Percentiles rank a stretch among this genome's conserved stretches.
Evolutionary conservation across 2,797 vertebrate species (phyloP).

Genomic region (Moxostoma hubbsi): DNA sequence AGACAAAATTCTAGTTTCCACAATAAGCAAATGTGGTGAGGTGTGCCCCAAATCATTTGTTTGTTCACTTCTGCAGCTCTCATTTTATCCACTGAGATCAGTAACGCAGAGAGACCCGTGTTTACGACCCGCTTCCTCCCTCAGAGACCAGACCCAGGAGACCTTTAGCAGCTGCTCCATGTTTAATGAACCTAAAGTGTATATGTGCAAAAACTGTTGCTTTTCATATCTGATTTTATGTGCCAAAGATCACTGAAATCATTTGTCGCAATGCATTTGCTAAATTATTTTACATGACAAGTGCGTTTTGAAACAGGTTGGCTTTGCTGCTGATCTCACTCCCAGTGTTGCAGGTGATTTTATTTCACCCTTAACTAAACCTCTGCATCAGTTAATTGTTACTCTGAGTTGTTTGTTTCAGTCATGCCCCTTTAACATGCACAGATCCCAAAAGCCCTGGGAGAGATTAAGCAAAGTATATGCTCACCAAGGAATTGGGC

Average conservation of each 20-base stretch:
- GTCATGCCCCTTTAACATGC: constrained; percentile 3
- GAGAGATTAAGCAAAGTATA: constrained; percentile 22
- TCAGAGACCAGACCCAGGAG: constrained; percentile 42
- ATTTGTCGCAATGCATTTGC: not conserved
- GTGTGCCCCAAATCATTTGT: constrained; percentile 26
- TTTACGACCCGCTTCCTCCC: constrained; percentile 46
- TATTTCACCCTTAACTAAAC: constrained; percentile 17
- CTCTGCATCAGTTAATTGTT: constrained; percentile 32
- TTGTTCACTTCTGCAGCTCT: constrained; percentile 38
- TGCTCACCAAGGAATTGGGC: constrained; percentile 19
- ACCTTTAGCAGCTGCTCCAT: constrained; percentile 41
- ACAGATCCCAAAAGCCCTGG: constrained; percentile 16
- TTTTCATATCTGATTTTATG: constrained; percentile 2
- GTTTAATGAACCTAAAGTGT: constrained; percentile 39
- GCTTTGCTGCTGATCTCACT: not conserved
- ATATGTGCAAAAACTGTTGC: constrained; percentile 22
- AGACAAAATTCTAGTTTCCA: not conserved
- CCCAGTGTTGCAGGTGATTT: not conserved
- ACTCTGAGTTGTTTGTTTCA: constrained; percentile 44
- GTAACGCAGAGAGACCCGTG: constrained; percentile 49
- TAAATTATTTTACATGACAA: no score
- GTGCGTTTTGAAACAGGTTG: not conserved
- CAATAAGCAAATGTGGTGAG: not conserved
- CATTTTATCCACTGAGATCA: constrained; percentile 59
- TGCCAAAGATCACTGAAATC: not conserved